These are phyloP conservation scores for Psettodes erumei DNA, from an alignment of 2,113 vertebrate genomes.

Conservation along the genomic window DNA sequence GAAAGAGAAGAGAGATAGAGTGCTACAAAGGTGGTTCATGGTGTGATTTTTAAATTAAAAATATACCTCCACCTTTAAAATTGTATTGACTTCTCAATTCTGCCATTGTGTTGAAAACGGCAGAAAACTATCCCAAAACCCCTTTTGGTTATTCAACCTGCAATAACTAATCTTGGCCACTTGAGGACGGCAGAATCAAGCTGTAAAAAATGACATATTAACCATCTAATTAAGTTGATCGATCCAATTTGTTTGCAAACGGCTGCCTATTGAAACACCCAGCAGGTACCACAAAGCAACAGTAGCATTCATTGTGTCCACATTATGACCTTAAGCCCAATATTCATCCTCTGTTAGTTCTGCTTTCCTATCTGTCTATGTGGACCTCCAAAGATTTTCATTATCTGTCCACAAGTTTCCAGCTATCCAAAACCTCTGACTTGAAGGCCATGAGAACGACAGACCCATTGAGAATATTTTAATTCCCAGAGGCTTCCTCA, in stretches of 20 bases:
- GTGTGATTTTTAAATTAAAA: neutral
- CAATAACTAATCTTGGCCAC: neutral
- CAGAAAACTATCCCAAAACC: too few relatives aligned
- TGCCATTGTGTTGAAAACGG: neutral
- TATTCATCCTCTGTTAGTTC: neutral
- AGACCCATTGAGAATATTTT: conserved; percentile 34
- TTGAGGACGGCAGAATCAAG: conserved; percentile 13
- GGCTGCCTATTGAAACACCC: neutral
- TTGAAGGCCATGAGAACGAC: conserved; percentile 77
- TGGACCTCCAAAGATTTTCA: conserved; percentile 13
- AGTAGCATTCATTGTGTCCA: neutral
- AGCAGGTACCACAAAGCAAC: neutral
- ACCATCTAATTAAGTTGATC: neutral
- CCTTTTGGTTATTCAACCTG: neutral
- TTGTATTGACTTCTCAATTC: neutral
- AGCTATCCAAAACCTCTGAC: conserved; percentile 52
- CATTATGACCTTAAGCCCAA: neutral
- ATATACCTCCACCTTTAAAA: neutral
- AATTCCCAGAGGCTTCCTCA: conserved; percentile 54
- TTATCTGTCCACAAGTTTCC: conserved; percentile 58
- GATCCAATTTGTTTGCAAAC: neutral
- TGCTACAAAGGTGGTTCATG: neutral
- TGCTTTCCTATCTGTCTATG: neutral
- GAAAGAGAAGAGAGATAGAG: neutral
- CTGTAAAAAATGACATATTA: neutral